phyloP scores from a whole-genome alignment of 2,888 invertebrate genomes.

The Lampropteryx suffumata region DNA sequence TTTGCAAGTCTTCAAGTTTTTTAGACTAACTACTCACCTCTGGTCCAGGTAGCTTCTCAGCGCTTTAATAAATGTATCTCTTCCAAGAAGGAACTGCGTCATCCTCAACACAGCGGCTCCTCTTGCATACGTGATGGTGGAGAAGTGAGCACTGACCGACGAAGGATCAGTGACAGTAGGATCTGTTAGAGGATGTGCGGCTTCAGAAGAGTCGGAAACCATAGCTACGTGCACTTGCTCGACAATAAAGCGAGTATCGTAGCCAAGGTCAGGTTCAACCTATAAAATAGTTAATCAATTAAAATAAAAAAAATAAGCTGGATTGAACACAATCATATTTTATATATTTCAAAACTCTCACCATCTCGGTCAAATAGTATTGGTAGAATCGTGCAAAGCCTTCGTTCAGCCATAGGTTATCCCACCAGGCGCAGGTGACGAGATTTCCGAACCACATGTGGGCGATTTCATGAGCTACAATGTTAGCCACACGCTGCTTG shows the following conservation, averaged over 20 bases:
- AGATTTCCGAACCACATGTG: slow-evolving; percentile 93
- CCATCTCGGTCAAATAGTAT: slow-evolving; percentile 82
- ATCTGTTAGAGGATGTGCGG: slow-evolving; percentile 84
- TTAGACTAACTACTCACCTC: slow-evolving; percentile 51
- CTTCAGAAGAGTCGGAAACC: slow-evolving; percentile 79
- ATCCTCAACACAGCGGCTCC: slow-evolving; percentile 85
- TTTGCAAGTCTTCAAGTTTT: no score
- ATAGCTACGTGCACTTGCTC: slow-evolving; percentile 86
- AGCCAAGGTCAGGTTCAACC: slow-evolving; percentile 65
- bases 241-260: slow-evolving; percentile 82
- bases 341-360: slow-evolving; percentile 47
- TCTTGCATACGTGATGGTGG: slow-evolving; percentile 87
- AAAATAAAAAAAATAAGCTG: no score
- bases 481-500: slow-evolving; percentile 85
- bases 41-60: slow-evolving; percentile 78
- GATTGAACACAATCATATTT: no score
- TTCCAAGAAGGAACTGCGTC: slow-evolving; percentile 85
- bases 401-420: slow-evolving; percentile 87
- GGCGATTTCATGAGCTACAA: slow-evolving; percentile 89
- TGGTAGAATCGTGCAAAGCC: slow-evolving; percentile 88
- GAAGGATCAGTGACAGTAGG: slow-evolving; percentile 78
- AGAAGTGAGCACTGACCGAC: slow-evolving; percentile 84
- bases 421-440: slow-evolving; percentile 90
- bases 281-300: slow-evolving; percentile 26
- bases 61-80: slow-evolving; percentile 74